Conservation (phyloP, 1,140 invertebrate genomes). For the Lepidurus arcticus region DNA sequence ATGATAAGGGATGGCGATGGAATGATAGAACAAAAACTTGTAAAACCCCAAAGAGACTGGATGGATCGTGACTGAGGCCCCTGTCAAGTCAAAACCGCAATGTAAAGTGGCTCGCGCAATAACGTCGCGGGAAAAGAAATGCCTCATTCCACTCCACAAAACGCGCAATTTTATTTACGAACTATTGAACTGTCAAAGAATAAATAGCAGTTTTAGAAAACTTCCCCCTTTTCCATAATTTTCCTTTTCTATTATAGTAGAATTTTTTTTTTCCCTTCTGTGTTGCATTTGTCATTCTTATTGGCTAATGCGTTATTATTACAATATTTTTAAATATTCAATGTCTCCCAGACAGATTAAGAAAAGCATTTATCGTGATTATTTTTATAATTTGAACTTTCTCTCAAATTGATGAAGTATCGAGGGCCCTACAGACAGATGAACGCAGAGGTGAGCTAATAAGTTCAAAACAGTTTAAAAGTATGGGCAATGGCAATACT, state of each 20-base stretch:
- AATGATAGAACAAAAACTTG: background rate
- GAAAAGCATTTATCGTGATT: too few species aligned
- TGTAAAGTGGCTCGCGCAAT: background rate
- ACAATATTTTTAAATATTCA: too few species aligned
- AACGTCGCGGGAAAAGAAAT: background rate
- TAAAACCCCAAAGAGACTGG: background rate
- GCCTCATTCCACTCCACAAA: slow-evolving; percentile 5
- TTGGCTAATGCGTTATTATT: too few species aligned
- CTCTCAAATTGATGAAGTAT: too few species aligned
- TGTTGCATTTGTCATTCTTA: background rate
- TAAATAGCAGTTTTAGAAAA: background rate
- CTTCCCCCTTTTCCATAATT: background rate
- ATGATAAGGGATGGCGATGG: too few species aligned
- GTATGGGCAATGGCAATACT: background rate
- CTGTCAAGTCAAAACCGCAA: background rate
- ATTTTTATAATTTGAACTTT: too few species aligned
- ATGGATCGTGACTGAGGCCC: background rate
- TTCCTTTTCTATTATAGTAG: background rate
- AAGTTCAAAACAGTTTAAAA: background rate
- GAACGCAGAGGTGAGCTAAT: background rate
- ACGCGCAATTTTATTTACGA: background rate
- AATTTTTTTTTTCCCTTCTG: background rate
- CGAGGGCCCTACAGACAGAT: background rate
- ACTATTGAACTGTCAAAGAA: background rate
- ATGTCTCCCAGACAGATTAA: too few species aligned